Percentiles rank a stretch among this genome's conserved stretches.
Evolutionary conservation across 2,888 invertebrate genomes (phyloP).

Genomic region (Hypsopygia costalis): DNA sequence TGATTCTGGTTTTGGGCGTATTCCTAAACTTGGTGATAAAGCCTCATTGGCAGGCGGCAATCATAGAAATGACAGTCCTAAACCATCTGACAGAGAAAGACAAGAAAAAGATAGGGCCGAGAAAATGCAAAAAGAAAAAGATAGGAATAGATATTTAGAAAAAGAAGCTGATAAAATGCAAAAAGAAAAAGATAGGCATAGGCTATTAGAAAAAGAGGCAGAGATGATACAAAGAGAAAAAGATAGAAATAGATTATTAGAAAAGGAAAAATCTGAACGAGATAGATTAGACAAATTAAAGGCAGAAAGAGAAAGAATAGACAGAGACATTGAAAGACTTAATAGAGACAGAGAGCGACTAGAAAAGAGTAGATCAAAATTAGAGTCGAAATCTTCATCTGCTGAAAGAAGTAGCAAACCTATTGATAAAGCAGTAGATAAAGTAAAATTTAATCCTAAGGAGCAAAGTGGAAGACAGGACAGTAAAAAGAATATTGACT

Average conservation of each 20-base stretch:
- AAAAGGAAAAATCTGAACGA: constrained; percentile 49
- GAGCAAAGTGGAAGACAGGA: constrained; percentile 34
- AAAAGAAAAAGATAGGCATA: constrained; percentile 29
- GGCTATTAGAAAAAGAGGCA: constrained; percentile 42
- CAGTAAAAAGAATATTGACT: constrained; percentile 62
- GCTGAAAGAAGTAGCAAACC: constrained; percentile 37
- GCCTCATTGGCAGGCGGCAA: constrained; percentile 28
- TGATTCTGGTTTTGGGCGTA: constrained; percentile 57
- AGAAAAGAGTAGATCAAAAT: constrained; percentile 59
- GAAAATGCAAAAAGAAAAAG: constrained; percentile 21
- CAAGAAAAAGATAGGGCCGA: constrained; percentile 18
- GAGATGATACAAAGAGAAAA: constrained; percentile 19
- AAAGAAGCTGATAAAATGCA: constrained; percentile 27
- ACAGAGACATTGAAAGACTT: constrained; percentile 62
- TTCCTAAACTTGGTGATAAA: constrained; percentile 76
- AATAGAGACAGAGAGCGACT: constrained; percentile 59
- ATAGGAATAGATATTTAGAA: constrained; percentile 38
- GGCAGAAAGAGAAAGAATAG: constrained; percentile 65
- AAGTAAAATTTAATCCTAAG: constrained; percentile 40
- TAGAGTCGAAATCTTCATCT: constrained; percentile 41
- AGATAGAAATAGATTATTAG: constrained; percentile 34
- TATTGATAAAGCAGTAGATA: constrained; percentile 43
- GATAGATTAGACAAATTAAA: constrained; percentile 60
- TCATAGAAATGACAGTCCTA: constrained; percentile 41
- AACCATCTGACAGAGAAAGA: constrained; percentile 31